These are phyloP conservation scores for Chorisops tibialis DNA, from an alignment of 2,888 invertebrate species.

Conservation along the genomic window DNA sequence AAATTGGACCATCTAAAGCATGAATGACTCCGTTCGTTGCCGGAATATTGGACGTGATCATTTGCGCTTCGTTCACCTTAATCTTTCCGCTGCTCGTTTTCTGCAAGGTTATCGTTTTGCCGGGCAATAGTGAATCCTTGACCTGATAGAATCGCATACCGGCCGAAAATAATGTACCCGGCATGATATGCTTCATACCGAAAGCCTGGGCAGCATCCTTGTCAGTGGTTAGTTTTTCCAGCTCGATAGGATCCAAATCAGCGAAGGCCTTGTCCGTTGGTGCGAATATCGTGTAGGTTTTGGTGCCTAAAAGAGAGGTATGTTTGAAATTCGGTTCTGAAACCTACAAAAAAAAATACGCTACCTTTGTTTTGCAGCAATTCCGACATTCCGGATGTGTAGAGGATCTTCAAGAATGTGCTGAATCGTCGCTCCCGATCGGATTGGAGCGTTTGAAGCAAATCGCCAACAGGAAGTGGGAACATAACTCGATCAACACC, in stretches of 20 bases:
- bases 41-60: conserved; percentile 80
- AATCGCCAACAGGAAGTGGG: conserved; percentile 81
- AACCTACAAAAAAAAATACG: not conserved
- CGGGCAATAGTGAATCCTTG: conserved; percentile 71
- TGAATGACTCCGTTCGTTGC: conserved; percentile 86
- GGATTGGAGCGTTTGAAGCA: conserved; percentile 79
- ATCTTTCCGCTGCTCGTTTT: conserved; percentile 73
- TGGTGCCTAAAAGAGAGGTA: conserved; percentile 59
- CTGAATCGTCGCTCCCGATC: conserved; percentile 79
- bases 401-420: conserved; percentile 72
- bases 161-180: conserved; percentile 77
- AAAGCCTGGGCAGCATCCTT: conserved; percentile 67
- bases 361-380: conserved; percentile 55
- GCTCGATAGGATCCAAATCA: conserved; percentile 60
- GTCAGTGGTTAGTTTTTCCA: conserved; percentile 61
- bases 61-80: conserved; percentile 77
- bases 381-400: conserved; percentile 72
- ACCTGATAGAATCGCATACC: conserved; percentile 87
- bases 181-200: conserved; percentile 70
- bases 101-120: conserved; percentile 73
- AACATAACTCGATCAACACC: conserved; percentile 85
- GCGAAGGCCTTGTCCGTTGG: conserved; percentile 79
- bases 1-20: conserved; percentile 69
- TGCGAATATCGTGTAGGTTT: conserved; percentile 81
- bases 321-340: not conserved